These are phyloP conservation scores for Cyclophora albipunctata DNA, from an alignment of 2,888 invertebrate species.

Conservation along the genomic window DNA sequence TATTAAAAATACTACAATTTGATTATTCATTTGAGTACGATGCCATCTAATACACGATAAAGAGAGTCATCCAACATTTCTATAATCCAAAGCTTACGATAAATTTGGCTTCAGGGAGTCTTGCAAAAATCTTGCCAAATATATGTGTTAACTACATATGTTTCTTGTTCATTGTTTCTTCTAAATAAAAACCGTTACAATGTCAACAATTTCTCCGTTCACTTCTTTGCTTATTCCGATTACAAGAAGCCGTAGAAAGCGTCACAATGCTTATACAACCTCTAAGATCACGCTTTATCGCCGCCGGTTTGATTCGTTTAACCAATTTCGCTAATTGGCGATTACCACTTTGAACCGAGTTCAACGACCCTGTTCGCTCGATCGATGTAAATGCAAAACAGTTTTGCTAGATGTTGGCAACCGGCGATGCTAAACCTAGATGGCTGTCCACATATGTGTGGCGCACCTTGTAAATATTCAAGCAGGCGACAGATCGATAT, in stretches of 20 bases:
- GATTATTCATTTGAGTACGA: too few relatives aligned
- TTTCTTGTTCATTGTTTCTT: slow-evolving; percentile 41
- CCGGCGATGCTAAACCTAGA: slow-evolving; percentile 16
- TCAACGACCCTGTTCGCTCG: slow-evolving; percentile 47
- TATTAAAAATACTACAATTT: too few relatives aligned
- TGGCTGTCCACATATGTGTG: slow-evolving; percentile 1
- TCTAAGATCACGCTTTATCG: slow-evolving; percentile 43
- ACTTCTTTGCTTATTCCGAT: slow-evolving; percentile 61
- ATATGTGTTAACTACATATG: slow-evolving; percentile 10
- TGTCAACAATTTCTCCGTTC: slow-evolving; percentile 63
- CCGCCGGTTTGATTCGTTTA: slow-evolving; percentile 32
- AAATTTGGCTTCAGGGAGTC: too few relatives aligned
- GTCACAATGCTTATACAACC: slow-evolving; percentile 61
- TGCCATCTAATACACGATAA: too few relatives aligned
- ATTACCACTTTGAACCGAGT: slow-evolving; percentile 41
- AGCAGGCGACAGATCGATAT: too few relatives aligned
- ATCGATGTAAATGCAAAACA: slow-evolving; percentile 36
- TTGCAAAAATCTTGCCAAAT: too few relatives aligned
- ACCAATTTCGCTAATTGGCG: slow-evolving; percentile 43
- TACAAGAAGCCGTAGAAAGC: slow-evolving; percentile 61
- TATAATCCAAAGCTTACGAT: too few relatives aligned
- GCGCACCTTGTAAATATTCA: too few relatives aligned
- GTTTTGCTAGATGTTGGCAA: slow-evolving; percentile 28
- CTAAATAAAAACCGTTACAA: slow-evolving; percentile 50
- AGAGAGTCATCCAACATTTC: too few relatives aligned